phyloP scores from a whole-genome alignment of 2,113 vertebrate genomes.

The Anseranas semipalmata region DNA sequence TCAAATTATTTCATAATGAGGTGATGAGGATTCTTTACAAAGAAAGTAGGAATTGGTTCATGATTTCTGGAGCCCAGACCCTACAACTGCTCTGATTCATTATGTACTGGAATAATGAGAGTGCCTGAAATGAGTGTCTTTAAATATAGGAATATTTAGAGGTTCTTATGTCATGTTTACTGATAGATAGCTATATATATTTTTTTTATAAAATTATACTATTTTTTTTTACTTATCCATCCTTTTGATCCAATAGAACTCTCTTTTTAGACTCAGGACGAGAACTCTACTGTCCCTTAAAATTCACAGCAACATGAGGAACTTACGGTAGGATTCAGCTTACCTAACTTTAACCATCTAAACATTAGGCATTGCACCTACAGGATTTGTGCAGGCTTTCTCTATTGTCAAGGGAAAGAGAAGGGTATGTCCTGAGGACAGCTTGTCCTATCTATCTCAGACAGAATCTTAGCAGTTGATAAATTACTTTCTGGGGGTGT shows the following conservation, averaged over 20 bases:
- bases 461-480: slow-evolving; percentile 25
- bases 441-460: neutral
- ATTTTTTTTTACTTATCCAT: neutral
- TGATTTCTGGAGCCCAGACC: neutral
- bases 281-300: neutral
- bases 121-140: neutral
- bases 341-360: neutral
- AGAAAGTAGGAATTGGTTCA: neutral
- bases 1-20: too few species aligned
- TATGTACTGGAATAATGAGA: neutral
- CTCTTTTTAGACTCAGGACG: neutral
- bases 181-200: too few species aligned
- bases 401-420: neutral
- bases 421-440: neutral
- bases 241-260: neutral
- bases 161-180: neutral
- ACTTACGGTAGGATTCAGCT: neutral
- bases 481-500: neutral
- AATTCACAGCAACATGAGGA: neutral
- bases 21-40: neutral
- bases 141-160: neutral
- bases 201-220: neutral
- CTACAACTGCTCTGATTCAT: neutral
- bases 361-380: neutral
- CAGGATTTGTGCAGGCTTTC: neutral